Percentiles rank a stretch among this genome's conserved stretches.
These are phyloP conservation scores for Bradypodion pumilum DNA, from an alignment of 2,797 vertebrate species.

Conservation along the genomic window DNA sequence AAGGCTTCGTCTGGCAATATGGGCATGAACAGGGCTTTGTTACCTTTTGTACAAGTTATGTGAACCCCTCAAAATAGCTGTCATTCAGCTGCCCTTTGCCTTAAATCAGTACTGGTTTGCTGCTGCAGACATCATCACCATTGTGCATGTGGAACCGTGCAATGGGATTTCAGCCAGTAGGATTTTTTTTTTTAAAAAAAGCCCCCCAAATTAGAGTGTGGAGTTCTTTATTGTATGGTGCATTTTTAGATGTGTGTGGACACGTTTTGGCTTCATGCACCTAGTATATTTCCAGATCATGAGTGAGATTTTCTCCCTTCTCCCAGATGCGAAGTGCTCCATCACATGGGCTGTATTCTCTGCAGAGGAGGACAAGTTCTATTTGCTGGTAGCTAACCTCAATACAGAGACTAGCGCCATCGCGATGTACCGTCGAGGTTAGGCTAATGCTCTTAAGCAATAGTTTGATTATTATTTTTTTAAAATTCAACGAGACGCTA, in stretches of 20 bases:
- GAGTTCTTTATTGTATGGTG: neutral
- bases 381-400: neutral
- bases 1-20: too few relatives aligned
- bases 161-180: neutral
- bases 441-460: neutral
- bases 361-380: fast-evolving
- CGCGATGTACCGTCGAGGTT: neutral
- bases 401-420: fast-evolving
- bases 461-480: neutral
- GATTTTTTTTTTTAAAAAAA: neutral
- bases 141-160: too few relatives aligned
- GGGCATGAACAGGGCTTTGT: too few relatives aligned
- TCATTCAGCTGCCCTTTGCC: too few relatives aligned
- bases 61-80: too few relatives aligned
- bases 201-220: neutral
- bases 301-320: neutral
- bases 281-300: neutral
- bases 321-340: fast-evolving
- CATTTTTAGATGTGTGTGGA: neutral
- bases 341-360: constrained; percentile 27
- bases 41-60: too few relatives aligned
- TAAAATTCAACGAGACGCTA: neutral
- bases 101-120: too few relatives aligned
- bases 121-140: too few relatives aligned
- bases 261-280: neutral